Base-by-base conservation (phyloP, 2,113 vertebrate genomes). In the Verasper variegatus region DNA sequence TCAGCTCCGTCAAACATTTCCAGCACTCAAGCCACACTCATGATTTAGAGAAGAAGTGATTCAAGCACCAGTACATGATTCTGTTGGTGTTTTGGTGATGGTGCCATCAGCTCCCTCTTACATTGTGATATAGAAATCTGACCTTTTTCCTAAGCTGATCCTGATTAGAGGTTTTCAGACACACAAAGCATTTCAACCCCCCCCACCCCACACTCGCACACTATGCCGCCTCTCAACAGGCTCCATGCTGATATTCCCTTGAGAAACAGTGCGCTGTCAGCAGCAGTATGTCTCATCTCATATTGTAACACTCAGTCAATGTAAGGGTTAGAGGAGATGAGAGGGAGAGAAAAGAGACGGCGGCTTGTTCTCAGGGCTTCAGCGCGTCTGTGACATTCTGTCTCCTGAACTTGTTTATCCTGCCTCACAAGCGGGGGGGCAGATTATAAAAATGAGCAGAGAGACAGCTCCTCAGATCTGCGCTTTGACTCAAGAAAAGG, bases 171-270 rank as follows among this genome's bases (percentile, higher is more conserved):
- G 72, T 87, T 83, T 51, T 77, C 73, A 81, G 83, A 78, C 71
- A 82, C 72, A 86, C 83, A 83, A 83, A 86, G 80, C 49, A 31
- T 31, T 31, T 31, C 31, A 31, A 7, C 31, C 0, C 31, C 24
- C 4, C 71, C 75, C 45, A 13, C 68, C 80, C 67, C 71, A 12
- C 49, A 23, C 73, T 31, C 73, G 5, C 37, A 23, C 71, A 31
- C 60, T 42, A 21, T 26, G 65, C 55, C 26, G 52, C 86, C 85
- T 82, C 83, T 85, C 83, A 56, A 86, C 83, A 83, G 82, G 83
- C 87, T 92, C 78, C 65, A 37, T 55, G 26, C 68, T 91, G 90
- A 92, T 88, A 91, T 92, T 95, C 94, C 78, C 66, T 66, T 65
- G 65, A 90, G 81, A 90, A 85, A 86, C n/a, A 66, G 63, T 37